A percentile compares a stretch with the other conserved stretches of the same genome.
phyloP scores from a whole-genome alignment of 2,113 vertebrate genomes.

The Gnathonemus longibarbis region DNA sequence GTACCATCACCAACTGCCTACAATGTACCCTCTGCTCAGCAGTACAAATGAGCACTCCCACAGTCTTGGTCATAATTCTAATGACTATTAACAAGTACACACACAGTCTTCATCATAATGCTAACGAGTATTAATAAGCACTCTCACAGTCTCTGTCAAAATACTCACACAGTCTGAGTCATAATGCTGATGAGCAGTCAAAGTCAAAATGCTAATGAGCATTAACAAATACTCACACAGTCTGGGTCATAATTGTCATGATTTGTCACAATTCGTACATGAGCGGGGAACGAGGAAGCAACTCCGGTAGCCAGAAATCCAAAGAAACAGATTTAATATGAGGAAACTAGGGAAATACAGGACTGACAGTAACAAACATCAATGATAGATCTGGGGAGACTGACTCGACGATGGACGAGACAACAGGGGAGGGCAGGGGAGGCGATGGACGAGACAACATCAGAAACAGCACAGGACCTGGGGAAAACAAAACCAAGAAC shows the following conservation, averaged over 20 bases:
- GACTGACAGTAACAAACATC: no score
- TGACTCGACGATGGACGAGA: no score
- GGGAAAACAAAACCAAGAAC: no score
- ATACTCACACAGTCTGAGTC: not conserved
- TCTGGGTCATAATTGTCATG: not conserved
- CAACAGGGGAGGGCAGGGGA: no score
- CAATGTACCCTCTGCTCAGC: not conserved
- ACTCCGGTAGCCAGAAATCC: no score
- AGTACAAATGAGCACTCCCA: not conserved
- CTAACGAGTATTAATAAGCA: not conserved
- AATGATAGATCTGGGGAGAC: no score
- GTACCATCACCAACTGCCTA: not conserved
- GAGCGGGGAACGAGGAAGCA: no score
- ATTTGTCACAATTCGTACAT: no score
- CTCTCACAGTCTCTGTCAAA: not conserved
- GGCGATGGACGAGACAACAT: no score
- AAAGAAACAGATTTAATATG: no score
- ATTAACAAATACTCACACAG: not conserved
- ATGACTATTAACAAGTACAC: not conserved
- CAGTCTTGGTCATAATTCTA: not conserved
- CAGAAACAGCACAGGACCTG: no score
- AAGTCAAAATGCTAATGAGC: not conserved
- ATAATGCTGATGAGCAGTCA: not conserved
- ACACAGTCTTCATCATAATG: not conserved
- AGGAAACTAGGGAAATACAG: no score